These are phyloP conservation scores for Himalopsyche tibetana DNA, from an alignment of 2,888 invertebrate species.

Conservation along the genomic window DNA sequence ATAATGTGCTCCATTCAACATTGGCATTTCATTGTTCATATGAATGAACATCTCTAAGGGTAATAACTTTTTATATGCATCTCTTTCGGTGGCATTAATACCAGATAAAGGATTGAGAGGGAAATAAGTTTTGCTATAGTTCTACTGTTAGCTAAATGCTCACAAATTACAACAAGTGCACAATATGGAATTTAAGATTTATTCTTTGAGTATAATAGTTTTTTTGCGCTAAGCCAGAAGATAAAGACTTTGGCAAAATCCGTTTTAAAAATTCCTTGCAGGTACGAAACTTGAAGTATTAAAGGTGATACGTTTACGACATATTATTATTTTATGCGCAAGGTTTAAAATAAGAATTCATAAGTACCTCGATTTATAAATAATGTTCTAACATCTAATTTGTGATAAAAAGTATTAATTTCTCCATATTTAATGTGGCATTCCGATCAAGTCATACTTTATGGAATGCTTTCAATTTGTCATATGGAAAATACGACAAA, in stretches of 20 bases:
- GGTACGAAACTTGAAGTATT: conserved; percentile 49
- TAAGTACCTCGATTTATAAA: no score
- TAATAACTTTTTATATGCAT: background rate
- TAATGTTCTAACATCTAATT: no score
- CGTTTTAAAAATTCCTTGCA: conserved; percentile 53
- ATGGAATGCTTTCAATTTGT: no score
- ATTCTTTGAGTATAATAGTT: conserved; percentile 57
- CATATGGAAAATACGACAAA: no score
- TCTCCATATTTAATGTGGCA: no score
- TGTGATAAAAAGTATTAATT: no score
- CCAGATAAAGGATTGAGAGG: background rate
- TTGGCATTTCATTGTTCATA: conserved; percentile 61
- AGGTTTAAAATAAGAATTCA: no score
- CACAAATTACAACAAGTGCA: conserved; percentile 62
- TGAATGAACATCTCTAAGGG: conserved; percentile 48
- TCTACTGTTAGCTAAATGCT: background rate
- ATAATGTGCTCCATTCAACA: conserved; percentile 62
- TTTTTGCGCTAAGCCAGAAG: conserved; percentile 51
- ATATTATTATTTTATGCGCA: background rate
- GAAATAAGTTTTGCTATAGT: background rate
- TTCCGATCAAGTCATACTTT: no score
- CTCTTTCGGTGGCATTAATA: background rate
- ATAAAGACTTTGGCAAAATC: conserved; percentile 55
- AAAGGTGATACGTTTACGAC: conserved; percentile 1
- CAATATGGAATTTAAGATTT: conserved; percentile 55